Percentiles rank a stretch among this genome's conserved stretches.
phyloP scores from a whole-genome alignment of 2,797 vertebrate species.

The Ciconia nigra region DNA sequence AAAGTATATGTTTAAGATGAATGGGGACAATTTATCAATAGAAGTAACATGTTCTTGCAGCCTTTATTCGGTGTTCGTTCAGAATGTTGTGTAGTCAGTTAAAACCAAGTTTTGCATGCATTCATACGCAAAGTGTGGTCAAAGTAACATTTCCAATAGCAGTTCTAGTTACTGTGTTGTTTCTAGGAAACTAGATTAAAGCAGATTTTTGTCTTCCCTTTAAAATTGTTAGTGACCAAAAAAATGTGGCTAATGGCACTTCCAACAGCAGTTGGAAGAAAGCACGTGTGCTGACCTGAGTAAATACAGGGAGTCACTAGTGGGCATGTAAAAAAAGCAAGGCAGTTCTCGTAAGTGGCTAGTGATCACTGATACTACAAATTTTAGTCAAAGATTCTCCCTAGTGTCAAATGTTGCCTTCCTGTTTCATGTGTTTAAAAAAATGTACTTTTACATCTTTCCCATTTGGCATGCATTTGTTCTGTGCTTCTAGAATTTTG shows the following conservation, averaged over 20 bases:
- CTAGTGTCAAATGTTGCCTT: not conserved
- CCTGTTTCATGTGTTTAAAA: not conserved
- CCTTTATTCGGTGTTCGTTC: not conserved
- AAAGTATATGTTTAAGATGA: not conserved
- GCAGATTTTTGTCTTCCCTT: not conserved
- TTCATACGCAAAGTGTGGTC: rapidly evolving
- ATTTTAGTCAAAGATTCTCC: not conserved
- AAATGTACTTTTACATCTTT: not conserved
- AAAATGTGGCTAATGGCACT: not conserved
- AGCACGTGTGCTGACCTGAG: not conserved
- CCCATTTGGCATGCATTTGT: not conserved
- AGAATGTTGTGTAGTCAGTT: not conserved
- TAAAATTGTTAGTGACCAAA: not conserved
- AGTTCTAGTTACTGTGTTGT: not conserved
- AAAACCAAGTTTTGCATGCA: not conserved
- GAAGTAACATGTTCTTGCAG: not conserved
- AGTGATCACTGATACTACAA: not conserved
- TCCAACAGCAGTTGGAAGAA: not conserved
- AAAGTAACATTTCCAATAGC: not conserved
- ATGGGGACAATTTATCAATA: not conserved
- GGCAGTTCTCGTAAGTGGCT: not conserved
- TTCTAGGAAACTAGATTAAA: not conserved
- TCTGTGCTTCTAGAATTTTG: not conserved
- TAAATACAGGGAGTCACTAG: not conserved
- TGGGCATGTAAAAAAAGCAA: too few relatives aligned